Conservation (phyloP, 2,888 invertebrate genomes). For the Orthosia gracilis region DNA sequence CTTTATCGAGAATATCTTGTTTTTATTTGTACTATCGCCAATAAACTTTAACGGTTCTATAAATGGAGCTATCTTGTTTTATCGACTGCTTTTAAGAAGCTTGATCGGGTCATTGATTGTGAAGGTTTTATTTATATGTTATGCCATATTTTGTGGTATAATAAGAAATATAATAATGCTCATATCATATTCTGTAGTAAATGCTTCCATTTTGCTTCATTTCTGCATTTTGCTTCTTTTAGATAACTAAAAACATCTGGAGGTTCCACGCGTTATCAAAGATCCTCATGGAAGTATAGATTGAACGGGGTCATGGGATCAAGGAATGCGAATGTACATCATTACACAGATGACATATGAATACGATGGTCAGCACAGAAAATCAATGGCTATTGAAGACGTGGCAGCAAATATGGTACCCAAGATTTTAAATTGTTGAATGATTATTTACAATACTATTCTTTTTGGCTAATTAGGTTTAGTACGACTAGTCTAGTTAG, state of each 20-base stretch:
- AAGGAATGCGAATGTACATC: not conserved
- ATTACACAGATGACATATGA: not conserved
- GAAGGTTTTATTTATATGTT: slow-evolving; percentile 30
- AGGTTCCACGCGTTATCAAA: no score
- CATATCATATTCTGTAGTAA: no score
- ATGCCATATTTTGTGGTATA: slow-evolving; percentile 1
- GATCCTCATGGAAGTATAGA: not conserved
- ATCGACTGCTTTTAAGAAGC: slow-evolving; percentile 37
- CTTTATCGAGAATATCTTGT: slow-evolving; percentile 49
- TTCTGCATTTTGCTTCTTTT: not conserved
- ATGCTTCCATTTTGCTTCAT: no score
- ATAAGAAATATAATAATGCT: no score
- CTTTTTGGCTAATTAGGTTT: not conserved
- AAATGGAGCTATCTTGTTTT: slow-evolving; percentile 37
- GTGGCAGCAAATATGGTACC: not conserved
- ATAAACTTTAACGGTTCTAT: slow-evolving; percentile 47
- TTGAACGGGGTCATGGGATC: not conserved
- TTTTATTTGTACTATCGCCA: slow-evolving; percentile 47
- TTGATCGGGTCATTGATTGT: slow-evolving; percentile 38
- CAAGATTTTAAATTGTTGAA: not conserved
- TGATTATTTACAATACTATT: no score
- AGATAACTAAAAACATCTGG: no score
- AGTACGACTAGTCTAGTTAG: not conserved
- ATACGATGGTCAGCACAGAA: not conserved
- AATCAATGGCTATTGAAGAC: not conserved